Percentiles rank a stretch among this genome's conserved stretches.
These are phyloP conservation scores for Orius laevigatus DNA, from an alignment of 1,140 invertebrate genomes.

Conservation along the genomic window DNA sequence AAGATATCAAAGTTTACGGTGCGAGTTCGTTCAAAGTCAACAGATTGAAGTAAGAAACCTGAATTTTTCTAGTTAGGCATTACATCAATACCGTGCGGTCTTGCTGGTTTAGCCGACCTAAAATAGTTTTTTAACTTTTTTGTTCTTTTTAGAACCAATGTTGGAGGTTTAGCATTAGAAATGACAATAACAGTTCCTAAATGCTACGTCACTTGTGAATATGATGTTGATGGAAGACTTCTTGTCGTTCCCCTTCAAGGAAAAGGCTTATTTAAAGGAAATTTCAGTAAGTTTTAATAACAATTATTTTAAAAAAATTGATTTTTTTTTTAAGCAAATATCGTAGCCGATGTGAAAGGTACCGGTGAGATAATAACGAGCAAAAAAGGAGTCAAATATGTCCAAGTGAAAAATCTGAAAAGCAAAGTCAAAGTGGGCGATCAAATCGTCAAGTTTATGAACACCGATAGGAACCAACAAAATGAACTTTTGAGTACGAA, in stretches of 20 bases:
- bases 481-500: constrained; percentile 18
- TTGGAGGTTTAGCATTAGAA: constrained; percentile 39
- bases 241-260: constrained; percentile 46
- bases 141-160: constrained; percentile 33
- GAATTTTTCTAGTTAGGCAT: background rate
- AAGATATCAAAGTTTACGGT: constrained; percentile 43
- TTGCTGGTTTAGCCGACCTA: constrained; percentile 44
- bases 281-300: constrained; percentile 46
- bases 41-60: background rate
- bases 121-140: constrained; percentile 9
- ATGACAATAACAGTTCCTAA: constrained; percentile 39
- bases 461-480: constrained; percentile 16
- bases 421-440: constrained; percentile 42
- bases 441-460: constrained; percentile 21
- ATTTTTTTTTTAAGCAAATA: constrained; percentile 30
- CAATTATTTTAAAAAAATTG: constrained; percentile 1
- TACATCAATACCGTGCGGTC: constrained; percentile 2
- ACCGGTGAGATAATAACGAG: constrained; percentile 34
- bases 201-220: constrained; percentile 40
- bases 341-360: constrained; percentile 33
- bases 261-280: constrained; percentile 44
- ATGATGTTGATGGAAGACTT: constrained; percentile 46
- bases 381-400: constrained; percentile 39
- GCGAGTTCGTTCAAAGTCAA: constrained; percentile 33
- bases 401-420: constrained; percentile 39